Evolutionary conservation across 2,113 vertebrate genomes (phyloP).

Genomic region (Anas platyrhynchos): DNA sequence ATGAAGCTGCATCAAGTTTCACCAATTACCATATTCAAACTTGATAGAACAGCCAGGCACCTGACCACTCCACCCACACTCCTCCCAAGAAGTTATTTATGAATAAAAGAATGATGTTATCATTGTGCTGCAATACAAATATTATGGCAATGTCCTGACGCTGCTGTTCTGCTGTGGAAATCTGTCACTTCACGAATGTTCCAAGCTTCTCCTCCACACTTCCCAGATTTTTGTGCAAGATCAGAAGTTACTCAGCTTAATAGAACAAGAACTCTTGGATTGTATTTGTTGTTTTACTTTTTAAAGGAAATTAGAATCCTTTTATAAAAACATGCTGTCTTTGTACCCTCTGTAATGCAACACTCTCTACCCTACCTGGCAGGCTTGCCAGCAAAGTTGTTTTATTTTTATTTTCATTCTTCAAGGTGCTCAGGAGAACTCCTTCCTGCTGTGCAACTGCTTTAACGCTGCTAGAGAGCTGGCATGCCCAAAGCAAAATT

Average conservation of each 20-base stretch:
- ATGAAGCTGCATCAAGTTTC: background rate
- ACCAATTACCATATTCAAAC: background rate
- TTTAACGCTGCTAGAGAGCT: background rate
- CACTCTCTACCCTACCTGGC: background rate
- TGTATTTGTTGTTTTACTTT: background rate
- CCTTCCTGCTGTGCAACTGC: background rate
- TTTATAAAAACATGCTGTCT: background rate
- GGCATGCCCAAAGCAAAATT: background rate
- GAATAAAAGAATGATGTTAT: background rate
- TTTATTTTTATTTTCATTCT: background rate
- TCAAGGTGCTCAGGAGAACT: background rate
- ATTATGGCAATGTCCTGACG: background rate
- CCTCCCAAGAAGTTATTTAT: constrained; percentile 1
- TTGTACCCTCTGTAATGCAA: background rate
- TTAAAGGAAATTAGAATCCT: background rate
- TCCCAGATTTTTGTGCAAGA: background rate
- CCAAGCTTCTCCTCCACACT: background rate
- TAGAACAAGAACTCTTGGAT: background rate
- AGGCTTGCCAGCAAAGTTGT: background rate
- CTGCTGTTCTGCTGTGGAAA: background rate
- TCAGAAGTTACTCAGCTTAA: background rate
- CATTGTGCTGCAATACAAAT: background rate
- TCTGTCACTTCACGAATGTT: background rate
- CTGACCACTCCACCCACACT: constrained; percentile 3
- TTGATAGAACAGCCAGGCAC: background rate